These are phyloP conservation scores for Catocala fraxini DNA, from an alignment of 2,888 invertebrate species.

Conservation along the genomic window DNA sequence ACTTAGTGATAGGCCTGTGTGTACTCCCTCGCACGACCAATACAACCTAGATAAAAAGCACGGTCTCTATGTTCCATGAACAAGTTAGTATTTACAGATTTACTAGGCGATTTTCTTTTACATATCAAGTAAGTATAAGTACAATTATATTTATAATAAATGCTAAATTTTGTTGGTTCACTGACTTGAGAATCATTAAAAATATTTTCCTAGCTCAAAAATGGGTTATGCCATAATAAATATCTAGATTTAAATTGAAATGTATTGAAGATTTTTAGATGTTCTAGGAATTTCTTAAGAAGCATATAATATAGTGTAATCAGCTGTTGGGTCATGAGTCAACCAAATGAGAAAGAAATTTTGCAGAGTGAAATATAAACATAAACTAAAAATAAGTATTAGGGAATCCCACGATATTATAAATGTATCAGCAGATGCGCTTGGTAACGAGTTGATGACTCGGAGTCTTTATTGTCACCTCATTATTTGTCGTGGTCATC, in stretches of 20 bases:
- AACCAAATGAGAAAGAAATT: slow-evolving; percentile 3
- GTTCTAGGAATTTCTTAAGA: slow-evolving; percentile 6
- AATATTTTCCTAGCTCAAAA: not conserved
- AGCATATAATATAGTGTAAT: slow-evolving; percentile 1
- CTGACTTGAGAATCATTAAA: too few relatives aligned
- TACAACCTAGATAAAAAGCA: too few relatives aligned
- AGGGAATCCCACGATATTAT: slow-evolving; percentile 3
- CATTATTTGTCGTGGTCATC: too few relatives aligned
- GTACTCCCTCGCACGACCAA: too few relatives aligned
- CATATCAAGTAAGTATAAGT: too few relatives aligned
- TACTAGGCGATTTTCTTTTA: too few relatives aligned
- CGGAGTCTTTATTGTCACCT: too few relatives aligned
- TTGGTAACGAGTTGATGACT: not conserved
- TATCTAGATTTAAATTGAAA: not conserved
- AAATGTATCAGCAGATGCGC: slow-evolving; percentile 4
- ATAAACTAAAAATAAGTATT: slow-evolving; percentile 4
- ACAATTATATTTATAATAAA: too few relatives aligned
- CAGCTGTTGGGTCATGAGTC: slow-evolving; percentile 11
- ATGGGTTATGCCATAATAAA: not conserved
- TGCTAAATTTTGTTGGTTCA: too few relatives aligned
- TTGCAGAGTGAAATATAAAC: not conserved
- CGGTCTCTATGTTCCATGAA: too few relatives aligned
- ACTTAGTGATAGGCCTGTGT: too few relatives aligned
- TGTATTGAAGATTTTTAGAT: not conserved
- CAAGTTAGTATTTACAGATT: too few relatives aligned